Conservation (phyloP, 1,140 invertebrate genomes). For the Lethocerus indicus region DNA sequence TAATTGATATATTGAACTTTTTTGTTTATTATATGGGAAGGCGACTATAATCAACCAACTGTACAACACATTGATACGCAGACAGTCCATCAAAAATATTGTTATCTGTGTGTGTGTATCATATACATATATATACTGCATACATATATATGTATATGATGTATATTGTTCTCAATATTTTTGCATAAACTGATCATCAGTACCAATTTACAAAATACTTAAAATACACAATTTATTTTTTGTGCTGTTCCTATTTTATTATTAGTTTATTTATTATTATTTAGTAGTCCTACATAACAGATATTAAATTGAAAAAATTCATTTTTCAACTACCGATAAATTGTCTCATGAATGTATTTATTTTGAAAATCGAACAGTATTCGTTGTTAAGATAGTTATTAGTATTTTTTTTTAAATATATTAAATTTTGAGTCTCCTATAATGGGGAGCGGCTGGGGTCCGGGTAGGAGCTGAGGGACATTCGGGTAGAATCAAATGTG, state of each 20-base stretch:
- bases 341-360: conserved; percentile 1
- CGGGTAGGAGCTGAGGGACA: too few relatives aligned
- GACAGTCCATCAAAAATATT: too few relatives aligned
- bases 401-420: too few relatives aligned
- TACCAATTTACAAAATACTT: conserved; percentile 4
- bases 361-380: conserved; percentile 6
- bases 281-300: conserved; percentile 7
- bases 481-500: too few relatives aligned
- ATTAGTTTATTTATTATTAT: too few relatives aligned
- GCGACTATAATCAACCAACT: conserved; percentile 12
- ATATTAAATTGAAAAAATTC: neutral
- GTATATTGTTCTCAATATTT: neutral
- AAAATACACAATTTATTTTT: conserved; percentile 5
- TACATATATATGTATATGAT: neutral
- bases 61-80: conserved; percentile 4
- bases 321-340: too few relatives aligned
- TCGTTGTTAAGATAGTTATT: too few relatives aligned
- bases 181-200: conserved; percentile 1
- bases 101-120: neutral
- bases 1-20: conserved; percentile 7
- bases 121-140: neutral
- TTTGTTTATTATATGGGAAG: neutral
- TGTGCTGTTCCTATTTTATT: conserved; percentile 5
- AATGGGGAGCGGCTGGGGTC: too few relatives aligned
- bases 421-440: too few relatives aligned